Conservation (phyloP, 2,797 vertebrate genomes). For the Centroberyx gerrardi region DNA sequence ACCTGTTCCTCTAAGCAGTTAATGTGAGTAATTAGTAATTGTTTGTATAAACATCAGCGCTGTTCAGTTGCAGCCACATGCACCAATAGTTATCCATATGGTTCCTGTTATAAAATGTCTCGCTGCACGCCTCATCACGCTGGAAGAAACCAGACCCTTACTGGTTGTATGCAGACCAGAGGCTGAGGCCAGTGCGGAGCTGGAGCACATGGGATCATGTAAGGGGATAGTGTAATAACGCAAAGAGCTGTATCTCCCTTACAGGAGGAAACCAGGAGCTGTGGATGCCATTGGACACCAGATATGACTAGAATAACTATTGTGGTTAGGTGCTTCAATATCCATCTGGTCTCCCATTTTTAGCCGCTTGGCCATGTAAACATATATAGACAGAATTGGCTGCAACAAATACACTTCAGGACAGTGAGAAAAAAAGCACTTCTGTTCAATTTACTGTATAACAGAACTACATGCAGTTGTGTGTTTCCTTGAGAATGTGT, state of each 20-base stretch:
- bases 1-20: conserved; percentile 28
- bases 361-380: conserved; percentile 65
- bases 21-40: conserved; percentile 61
- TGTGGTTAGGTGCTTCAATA: conserved; percentile 75
- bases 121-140: conserved; percentile 73
- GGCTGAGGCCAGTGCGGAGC: conserved; percentile 53
- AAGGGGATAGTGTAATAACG: conserved; percentile 74
- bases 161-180: conserved; percentile 53
- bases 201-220: conserved; percentile 68
- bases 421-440: conserved; percentile 22
- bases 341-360: conserved; percentile 65
- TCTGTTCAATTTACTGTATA: conserved; percentile 52
- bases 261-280: conserved; percentile 66
- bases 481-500: neutral
- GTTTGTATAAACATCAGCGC: conserved; percentile 64
- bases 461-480: conserved; percentile 29
- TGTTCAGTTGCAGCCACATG: conserved; percentile 48
- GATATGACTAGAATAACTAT: conserved; percentile 75
- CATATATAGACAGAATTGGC: conserved; percentile 54
- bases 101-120: conserved; percentile 77
- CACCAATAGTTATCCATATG: conserved; percentile 76
- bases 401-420: conserved; percentile 62
- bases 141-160: conserved; percentile 72
- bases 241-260: conserved; percentile 63
- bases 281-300: conserved; percentile 71